Evolutionary conservation across 2,797 vertebrate genomes (phyloP), one percentile per base, ranked within the genome.

Genomic region (Danio choprae): DNA sequence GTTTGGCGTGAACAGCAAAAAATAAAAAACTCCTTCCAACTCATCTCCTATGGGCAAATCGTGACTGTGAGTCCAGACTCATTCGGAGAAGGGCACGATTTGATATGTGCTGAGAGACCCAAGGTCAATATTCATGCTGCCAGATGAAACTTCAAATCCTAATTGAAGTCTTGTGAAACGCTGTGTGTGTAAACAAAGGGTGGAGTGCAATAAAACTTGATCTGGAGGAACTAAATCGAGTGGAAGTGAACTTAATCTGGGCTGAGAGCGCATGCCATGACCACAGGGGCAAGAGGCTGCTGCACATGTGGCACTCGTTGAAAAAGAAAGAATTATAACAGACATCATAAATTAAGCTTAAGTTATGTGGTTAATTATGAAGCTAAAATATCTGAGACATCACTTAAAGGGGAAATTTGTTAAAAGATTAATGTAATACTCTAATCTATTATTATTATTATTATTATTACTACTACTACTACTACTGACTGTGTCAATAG

Each of bases 161-260:
- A 41, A 51, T 20, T 71, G 20, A 50, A 71, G 53, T 81, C 50
- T 7, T 60, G 70, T 68, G 65, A 79, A 46, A 59, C 16, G 59
- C 58, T 69, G 68, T 81, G 67, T 76, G 53, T 51, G 67, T 77
- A 80, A 77, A 84, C 62, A 69, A 44, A 20, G 62, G 41, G 29
- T 10, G 48, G 50, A 20, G 67, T 41, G 38, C 44, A 36, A 60
- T 70, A 41, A 51, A 74, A 74, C 41, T 36, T 41, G 29, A 60
- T 81, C 22, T 38, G 48, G 46, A 48, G 72, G 55, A 53, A 9
- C 38, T 55, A 22, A 55, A 53, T 46, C 43, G 74, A 74, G 59
- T 79, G 53, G 53, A 79, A 83, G 55, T 59, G 72, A 85, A 81
- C 60, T 68, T 43, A 64, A 73, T 73, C 58, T 79, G 69, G 68